Base-by-base conservation (phyloP, 92 coral and sea anemone species). In the Parazoanthus darwini region DNA sequence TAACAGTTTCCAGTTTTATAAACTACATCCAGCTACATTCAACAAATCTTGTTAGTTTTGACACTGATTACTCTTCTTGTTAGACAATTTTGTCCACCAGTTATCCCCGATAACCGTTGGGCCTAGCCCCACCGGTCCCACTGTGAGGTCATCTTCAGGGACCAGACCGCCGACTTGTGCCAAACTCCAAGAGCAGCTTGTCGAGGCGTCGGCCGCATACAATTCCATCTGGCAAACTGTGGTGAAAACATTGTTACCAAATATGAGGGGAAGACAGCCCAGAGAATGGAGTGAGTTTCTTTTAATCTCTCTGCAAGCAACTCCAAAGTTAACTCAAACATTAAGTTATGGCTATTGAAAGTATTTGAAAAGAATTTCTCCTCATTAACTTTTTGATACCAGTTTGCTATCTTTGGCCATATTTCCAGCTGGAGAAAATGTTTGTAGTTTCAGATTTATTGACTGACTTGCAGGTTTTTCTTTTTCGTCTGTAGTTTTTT, bases 171-270 rank as follows among this genome's bases (percentile, higher is more conserved):
- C 43, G 39, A 79, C 59, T 29, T n/a, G 59, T 23, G 67, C 82
- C 23, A 48, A 14, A 35, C 67, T 67, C 36, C 82, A 48, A 46
- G 82, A 48, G 15, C 66, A 79, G 65, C 92, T 89, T 5, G 89
- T 92, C 59, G 85, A 85, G n/a, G 90, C 93, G 10, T 93, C 96
- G 44, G 82, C 86, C 16, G 78, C 84, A 33, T 93, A 93, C 85
- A 87, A 76, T 93, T 93, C 71, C 37, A 36, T 73, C 54, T 74
- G 37, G 88, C 79, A 82, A 91, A 72, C 13, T 91, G 94, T 42
- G 96, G 96, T 18, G 91, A 81, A 36, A 90, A 90, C 26, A 88
- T 88, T 33, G 92, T 88, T 67, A 91, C 90, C 10, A 91, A 91
- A 89, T 48, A 66, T 33, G 90, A 85, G 2, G 96, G 96, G 3